These are phyloP conservation scores for Candidula unifasciata DNA, from an alignment of 2,888 invertebrate genomes.

Conservation along the genomic window DNA sequence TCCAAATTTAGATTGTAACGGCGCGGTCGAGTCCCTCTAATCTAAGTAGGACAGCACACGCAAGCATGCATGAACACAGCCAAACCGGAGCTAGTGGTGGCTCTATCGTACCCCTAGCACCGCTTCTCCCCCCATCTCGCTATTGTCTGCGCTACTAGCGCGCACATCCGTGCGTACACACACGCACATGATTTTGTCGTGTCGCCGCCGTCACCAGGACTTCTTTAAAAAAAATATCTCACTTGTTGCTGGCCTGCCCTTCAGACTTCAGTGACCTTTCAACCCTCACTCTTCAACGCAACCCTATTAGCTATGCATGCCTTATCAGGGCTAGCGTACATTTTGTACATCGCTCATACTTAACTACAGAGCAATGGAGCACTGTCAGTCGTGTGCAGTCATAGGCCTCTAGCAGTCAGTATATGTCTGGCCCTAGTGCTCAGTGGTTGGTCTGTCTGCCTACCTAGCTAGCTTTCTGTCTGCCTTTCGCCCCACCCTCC, in stretches of 20 bases:
- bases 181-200: constrained; percentile 35
- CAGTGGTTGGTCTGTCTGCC: too few relatives aligned
- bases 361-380: neutral
- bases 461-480: too few relatives aligned
- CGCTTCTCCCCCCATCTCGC: neutral
- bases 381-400: too few relatives aligned
- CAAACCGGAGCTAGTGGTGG: neutral
- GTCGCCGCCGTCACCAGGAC: neutral
- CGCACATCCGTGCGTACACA: constrained; percentile 29
- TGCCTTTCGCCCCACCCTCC: too few relatives aligned
- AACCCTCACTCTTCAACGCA: constrained; percentile 34
- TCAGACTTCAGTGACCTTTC: constrained; percentile 30
- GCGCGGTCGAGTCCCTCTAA: constrained; percentile 44
- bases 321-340: constrained; percentile 37
- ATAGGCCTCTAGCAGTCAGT: too few relatives aligned
- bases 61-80: constrained; percentile 47
- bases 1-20: constrained; percentile 38
- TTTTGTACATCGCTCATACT: constrained; percentile 33
- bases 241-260: neutral
- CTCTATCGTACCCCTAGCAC: constrained; percentile 1
- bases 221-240: neutral
- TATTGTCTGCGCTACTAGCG: constrained; percentile 17
- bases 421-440: too few relatives aligned
- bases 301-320: constrained; percentile 45
- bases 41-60: constrained; percentile 50